Conservation (phyloP, 2,888 invertebrate species). For the Sussaba pulchella region DNA sequence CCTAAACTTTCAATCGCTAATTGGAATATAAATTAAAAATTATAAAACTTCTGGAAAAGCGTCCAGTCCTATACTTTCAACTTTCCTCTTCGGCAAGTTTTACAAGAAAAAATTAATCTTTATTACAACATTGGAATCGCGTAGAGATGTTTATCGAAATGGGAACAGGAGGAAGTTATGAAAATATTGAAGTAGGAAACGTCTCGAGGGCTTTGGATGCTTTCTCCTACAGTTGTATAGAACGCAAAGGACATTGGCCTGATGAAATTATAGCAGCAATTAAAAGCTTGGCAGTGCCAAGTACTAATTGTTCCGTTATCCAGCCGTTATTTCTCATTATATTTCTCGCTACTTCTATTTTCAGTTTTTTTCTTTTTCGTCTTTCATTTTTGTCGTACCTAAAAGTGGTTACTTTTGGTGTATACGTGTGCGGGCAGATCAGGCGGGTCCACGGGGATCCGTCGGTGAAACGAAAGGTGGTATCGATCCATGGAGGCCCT, state of each 20-base stretch:
- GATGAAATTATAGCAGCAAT: conserved; percentile 62
- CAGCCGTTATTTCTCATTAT: conserved; percentile 60
- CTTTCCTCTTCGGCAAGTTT: no score
- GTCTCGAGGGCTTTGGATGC: no score
- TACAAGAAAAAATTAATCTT: no score
- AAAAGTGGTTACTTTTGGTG: conserved; percentile 55
- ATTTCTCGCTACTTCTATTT: conserved; percentile 38
- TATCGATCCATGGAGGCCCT: conserved; percentile 63
- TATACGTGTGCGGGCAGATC: conserved; percentile 34
- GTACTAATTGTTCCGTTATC: conserved; percentile 61
- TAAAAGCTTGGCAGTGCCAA: conserved; percentile 46
- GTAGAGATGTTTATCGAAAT: no score
- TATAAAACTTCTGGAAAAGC: no score
- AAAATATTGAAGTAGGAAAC: no score
- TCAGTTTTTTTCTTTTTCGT: conserved; percentile 10
- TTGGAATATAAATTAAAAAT: no score
- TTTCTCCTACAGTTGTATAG: neutral
- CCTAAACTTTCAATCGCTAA: no score
- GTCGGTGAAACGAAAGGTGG: conserved; percentile 29
- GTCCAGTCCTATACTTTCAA: no score
- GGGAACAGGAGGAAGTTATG: no score
- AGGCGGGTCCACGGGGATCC: conserved; percentile 30
- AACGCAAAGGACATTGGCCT: conserved; percentile 37
- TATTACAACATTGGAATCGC: no score
- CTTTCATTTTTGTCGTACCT: conserved; percentile 44